Conservation (phyloP, 2,888 invertebrate species). For the Noctua janthe region DNA sequence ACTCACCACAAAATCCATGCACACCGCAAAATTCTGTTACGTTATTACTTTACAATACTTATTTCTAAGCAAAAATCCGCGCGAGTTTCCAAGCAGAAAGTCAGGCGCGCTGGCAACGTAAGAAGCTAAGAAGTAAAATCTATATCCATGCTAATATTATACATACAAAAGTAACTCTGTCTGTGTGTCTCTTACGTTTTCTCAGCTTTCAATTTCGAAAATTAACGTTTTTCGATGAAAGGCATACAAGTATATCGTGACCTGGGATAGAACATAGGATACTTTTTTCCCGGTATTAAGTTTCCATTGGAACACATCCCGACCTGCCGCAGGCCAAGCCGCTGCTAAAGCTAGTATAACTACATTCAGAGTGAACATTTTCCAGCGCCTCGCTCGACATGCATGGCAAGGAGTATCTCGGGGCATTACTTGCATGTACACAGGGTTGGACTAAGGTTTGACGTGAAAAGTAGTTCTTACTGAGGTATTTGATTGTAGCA, state of each 20-base stretch:
- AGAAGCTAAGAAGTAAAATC: constrained; percentile 32
- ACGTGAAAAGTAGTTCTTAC: background rate
- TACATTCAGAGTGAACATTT: constrained; percentile 40
- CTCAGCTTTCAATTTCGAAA: background rate
- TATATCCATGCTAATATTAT: background rate
- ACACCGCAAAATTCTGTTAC: constrained; percentile 14
- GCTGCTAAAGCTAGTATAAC: background rate
- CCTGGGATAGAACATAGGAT: background rate
- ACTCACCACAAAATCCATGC: constrained; percentile 23
- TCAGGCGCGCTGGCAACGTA: constrained; percentile 17
- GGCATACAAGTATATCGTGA: background rate
- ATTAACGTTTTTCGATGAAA: background rate
- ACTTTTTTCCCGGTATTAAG: background rate
- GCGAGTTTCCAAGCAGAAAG: constrained; percentile 4
- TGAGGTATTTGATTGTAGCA: too few relatives aligned
- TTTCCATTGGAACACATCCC: background rate
- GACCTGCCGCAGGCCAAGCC: background rate
- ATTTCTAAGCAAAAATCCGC: constrained; percentile 42
- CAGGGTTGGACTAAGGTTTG: constrained; percentile 46
- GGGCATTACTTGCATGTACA: constrained; percentile 55
- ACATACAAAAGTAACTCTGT: background rate
- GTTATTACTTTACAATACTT: constrained; percentile 24
- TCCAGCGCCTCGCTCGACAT: constrained; percentile 45
- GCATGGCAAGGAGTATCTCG: constrained; percentile 50
- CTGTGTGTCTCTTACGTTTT: background rate